phyloP scores from a whole-genome alignment of 2,888 invertebrate genomes.

The Drosophila longiperda region DNA sequence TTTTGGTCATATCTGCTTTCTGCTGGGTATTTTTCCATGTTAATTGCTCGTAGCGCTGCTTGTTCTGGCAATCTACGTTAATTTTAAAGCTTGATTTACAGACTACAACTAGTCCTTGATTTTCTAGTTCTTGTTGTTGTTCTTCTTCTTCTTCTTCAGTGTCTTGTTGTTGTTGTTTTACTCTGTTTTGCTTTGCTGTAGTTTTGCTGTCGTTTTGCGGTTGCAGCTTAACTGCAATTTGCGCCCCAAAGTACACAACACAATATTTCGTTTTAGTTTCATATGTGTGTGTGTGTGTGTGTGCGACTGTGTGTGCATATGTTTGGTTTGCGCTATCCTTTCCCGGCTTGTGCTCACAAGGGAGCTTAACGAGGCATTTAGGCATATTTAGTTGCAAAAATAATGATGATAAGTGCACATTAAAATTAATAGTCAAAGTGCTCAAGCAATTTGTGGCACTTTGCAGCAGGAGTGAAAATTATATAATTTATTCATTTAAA shows the following conservation, averaged over 20 bases:
- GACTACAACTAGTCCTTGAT: conserved; percentile 54
- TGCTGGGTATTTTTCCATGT: conserved; percentile 70
- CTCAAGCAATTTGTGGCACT: conserved; percentile 8
- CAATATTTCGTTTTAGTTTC: conserved; percentile 38
- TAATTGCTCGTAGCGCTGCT: conserved; percentile 79
- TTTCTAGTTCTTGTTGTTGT: conserved; percentile 23
- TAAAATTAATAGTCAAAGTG: conserved; percentile 12
- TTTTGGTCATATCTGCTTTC: conserved; percentile 30
- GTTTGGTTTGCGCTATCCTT: conserved; percentile 22
- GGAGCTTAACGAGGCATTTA: conserved; percentile 32
- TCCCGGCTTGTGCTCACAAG: conserved; percentile 32
- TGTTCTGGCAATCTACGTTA: conserved; percentile 80
- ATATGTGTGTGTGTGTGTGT: conserved; percentile 8
- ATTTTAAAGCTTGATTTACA: conserved; percentile 81
- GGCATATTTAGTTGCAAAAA: conserved; percentile 6
- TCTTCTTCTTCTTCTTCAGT: conserved; percentile 10
- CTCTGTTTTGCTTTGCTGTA: conserved; percentile 6
- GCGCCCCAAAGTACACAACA: conserved; percentile 65
- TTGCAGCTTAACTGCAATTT: conserved; percentile 70
- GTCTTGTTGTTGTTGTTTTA: conserved; percentile 4
- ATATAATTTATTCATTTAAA: not conserved
- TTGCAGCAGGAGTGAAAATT: not conserved
- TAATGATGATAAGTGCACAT: conserved; percentile 17
- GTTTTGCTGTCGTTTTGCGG: conserved; percentile 44
- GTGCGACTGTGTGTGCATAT: conserved; percentile 3